These are phyloP conservation scores for Hipposideros larvatus DNA, from an alignment of 2,797 vertebrate species.

Conservation along the genomic window DNA sequence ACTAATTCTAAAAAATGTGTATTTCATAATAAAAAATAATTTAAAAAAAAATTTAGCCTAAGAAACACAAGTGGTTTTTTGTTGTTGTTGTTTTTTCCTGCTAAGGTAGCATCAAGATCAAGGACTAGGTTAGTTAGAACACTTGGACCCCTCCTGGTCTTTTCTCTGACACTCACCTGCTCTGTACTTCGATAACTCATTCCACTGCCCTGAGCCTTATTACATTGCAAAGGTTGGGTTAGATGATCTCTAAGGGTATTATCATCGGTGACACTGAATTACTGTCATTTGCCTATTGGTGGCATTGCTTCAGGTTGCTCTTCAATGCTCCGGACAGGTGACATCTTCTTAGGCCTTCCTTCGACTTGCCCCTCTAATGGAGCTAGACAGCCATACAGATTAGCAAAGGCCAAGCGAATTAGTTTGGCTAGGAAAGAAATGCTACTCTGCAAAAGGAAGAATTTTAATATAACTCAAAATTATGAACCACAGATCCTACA, in stretches of 20 bases:
- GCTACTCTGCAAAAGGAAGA: background rate
- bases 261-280: background rate
- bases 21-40: no score
- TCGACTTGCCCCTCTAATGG: background rate
- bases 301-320: background rate
- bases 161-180: background rate
- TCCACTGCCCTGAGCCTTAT: background rate
- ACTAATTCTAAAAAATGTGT: no score
- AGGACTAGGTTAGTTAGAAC: background rate
- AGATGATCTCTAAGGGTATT: background rate
- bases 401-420: constrained; percentile 48
- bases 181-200: background rate
- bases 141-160: background rate
- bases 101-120: background rate
- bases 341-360: background rate
- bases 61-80: background rate
- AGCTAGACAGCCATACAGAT: constrained; percentile 34
- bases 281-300: background rate
- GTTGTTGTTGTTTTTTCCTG: background rate
- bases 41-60: background rate
- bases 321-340: background rate
- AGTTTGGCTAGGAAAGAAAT: constrained; percentile 17
- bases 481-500: background rate
- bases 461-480: constrained; percentile 9
- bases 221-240: background rate